phyloP scores from a whole-genome alignment of 2,888 invertebrate genomes.

The Brenthis ino region DNA sequence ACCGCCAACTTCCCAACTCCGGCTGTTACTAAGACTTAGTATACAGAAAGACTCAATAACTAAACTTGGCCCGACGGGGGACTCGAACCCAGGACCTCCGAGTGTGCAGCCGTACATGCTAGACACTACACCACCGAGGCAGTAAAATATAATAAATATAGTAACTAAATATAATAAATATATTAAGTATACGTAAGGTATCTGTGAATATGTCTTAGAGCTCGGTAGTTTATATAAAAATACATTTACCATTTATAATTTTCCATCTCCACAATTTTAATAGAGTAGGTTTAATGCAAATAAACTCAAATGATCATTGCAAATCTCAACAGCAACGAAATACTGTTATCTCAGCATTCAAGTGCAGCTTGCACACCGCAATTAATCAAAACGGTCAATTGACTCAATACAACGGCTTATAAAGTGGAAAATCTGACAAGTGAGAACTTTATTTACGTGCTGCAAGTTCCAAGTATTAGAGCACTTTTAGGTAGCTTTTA shows the following conservation, averaged over 20 bases:
- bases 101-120: no score
- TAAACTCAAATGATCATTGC: not conserved
- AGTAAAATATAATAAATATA: no score
- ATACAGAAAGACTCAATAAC: no score
- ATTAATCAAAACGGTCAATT: constrained; percentile 45
- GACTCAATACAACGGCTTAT: constrained; percentile 40
- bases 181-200: no score
- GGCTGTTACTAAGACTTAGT: no score
- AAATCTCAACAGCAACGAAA: constrained; percentile 19
- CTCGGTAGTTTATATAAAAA: no score
- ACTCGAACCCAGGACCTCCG: no score
- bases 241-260: not conserved
- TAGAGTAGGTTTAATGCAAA: not conserved
- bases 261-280: not conserved
- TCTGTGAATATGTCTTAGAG: no score
- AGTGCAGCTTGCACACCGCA: constrained; percentile 34
- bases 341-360: constrained; percentile 20
- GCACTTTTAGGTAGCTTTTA: not conserved
- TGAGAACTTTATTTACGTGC: constrained; percentile 21
- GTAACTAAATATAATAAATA: no score
- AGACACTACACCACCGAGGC: no score
- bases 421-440: constrained; percentile 39
- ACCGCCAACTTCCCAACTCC: no score
- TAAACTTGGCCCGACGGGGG: no score
- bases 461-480: constrained; percentile 13